Evolutionary conservation across 2,888 invertebrate species (phyloP).

Genomic region (Chloromyia formosa): DNA sequence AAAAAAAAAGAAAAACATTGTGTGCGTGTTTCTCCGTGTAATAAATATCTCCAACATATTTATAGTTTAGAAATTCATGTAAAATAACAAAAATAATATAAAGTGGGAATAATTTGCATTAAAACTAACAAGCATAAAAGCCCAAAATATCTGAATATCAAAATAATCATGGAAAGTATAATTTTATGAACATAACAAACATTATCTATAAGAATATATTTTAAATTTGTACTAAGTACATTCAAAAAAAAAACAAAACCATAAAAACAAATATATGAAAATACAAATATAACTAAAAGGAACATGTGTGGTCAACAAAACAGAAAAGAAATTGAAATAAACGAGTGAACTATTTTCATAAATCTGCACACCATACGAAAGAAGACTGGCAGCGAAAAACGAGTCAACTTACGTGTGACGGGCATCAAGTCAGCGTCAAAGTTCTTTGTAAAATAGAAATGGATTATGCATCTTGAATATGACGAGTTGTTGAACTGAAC

Average conservation of each 20-base stretch:
- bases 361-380: constrained; percentile 9
- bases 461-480: constrained; percentile 15
- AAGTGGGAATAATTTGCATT: not conserved
- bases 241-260: constrained; percentile 30
- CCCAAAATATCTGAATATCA: constrained; percentile 13
- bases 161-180: constrained; percentile 25
- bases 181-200: constrained; percentile 17
- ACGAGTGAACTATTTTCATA: constrained; percentile 40
- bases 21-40: constrained; percentile 48
- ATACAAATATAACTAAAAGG: not conserved
- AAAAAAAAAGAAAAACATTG: constrained; percentile 24
- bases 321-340: not conserved
- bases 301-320: not conserved
- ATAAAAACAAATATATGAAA: constrained; percentile 19
- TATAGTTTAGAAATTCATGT: constrained; percentile 25
- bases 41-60: constrained; percentile 38
- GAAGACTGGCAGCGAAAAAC: constrained; percentile 3
- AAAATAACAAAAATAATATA: constrained; percentile 33
- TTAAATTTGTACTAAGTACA: constrained; percentile 49
- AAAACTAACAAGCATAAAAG: constrained; percentile 2
- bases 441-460: constrained; percentile 1
- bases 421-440: not conserved
- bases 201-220: constrained; percentile 35
- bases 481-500: constrained; percentile 11
- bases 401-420: not conserved